A percentile compares a stretch with the other conserved stretches of the same genome.
Conservation (phyloP, 2,888 invertebrate genomes). For the Opisthograptis luteolata region DNA sequence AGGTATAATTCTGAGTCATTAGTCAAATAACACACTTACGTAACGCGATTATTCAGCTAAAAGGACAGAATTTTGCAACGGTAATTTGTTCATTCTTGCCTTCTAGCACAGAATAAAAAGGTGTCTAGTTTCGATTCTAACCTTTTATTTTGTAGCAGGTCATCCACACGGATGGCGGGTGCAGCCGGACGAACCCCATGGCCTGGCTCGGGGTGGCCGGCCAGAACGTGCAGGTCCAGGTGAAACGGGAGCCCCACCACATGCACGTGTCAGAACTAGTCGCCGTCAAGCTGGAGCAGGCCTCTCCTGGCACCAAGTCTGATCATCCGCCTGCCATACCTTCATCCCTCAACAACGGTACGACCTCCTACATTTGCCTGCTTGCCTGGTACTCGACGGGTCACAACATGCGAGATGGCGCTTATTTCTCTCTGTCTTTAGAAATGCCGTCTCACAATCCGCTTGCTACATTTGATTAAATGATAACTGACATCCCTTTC, state of each 20-base stretch:
- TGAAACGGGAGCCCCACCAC: conserved; percentile 87
- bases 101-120: neutral
- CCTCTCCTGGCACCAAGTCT: conserved; percentile 86
- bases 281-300: conserved; percentile 87
- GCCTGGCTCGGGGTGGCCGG: conserved; percentile 84
- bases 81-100: no score
- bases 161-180: conserved; percentile 84
- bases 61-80: no score
- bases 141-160: conserved; percentile 47
- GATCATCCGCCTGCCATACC: conserved; percentile 75
- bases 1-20: no score
- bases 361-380: conserved; percentile 35
- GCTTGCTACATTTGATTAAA: neutral
- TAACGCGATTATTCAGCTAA: no score
- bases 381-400: conserved; percentile 38
- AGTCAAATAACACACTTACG: no score
- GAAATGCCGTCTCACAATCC: neutral
- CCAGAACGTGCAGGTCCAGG: conserved; percentile 81
- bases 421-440: neutral
- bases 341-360: conserved; percentile 75
- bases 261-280: conserved; percentile 85
- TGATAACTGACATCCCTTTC: conserved; percentile 10
- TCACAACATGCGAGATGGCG: conserved; percentile 17
- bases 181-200: conserved; percentile 88
- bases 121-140: neutral